These are phyloP conservation scores for Carassius auratus DNA, from an alignment of 2,113 vertebrate species.

Conservation along the genomic window DNA sequence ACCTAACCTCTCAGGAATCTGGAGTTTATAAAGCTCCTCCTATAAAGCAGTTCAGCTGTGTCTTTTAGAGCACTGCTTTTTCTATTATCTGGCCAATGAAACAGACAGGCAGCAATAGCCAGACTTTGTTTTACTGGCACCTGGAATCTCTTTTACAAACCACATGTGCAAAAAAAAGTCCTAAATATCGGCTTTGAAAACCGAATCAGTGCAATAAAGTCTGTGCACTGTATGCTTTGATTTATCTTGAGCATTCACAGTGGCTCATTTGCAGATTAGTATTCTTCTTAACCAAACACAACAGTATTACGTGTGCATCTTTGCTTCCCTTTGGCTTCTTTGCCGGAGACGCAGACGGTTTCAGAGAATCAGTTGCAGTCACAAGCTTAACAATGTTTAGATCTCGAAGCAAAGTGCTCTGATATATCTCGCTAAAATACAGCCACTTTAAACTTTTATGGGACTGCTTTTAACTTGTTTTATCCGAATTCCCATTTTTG, in stretches of 20 bases:
- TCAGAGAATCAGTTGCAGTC: background rate
- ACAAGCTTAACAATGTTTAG: slow-evolving; percentile 7
- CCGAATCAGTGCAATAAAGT: background rate
- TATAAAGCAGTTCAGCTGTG: background rate
- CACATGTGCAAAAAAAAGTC: background rate
- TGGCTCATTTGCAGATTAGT: background rate
- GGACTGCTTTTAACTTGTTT: background rate
- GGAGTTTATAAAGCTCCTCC: slow-evolving; percentile 33
- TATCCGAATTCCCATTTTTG: background rate
- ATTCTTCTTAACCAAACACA: background rate
- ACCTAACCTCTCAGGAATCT: slow-evolving; percentile 42
- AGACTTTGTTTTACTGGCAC: background rate
- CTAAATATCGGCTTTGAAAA: background rate
- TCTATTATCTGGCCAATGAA: background rate
- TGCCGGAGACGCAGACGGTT: background rate
- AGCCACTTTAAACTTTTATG: background rate
- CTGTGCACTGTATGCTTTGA: background rate
- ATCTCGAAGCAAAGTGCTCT: slow-evolving; percentile 6
- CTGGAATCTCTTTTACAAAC: no score
- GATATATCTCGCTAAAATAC: background rate
- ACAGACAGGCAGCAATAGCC: background rate
- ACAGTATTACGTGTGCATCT: background rate
- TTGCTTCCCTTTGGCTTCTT: slow-evolving; percentile 3
- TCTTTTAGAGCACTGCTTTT: background rate
- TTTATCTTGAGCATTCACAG: background rate